Conservation (phyloP, 1,140 invertebrate genomes). For the Diplogasteroides magnus region DNA sequence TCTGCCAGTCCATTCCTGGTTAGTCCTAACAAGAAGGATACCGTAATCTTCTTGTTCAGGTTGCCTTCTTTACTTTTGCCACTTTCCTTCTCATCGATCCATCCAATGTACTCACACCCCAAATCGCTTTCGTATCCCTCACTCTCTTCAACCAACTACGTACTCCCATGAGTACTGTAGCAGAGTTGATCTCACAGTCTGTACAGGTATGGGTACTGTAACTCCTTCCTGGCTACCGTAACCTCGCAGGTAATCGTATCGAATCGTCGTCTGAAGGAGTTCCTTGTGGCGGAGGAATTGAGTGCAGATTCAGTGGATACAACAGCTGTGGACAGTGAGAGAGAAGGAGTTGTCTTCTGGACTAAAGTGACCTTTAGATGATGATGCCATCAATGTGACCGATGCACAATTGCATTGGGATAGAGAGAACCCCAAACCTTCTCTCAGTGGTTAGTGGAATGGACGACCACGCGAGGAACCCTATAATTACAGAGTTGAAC, state of each 20-base stretch:
- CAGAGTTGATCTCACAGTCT: slow-evolving; percentile 40
- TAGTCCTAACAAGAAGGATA: neutral
- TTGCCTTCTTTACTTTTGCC: slow-evolving; percentile 80
- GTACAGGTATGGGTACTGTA: slow-evolving; percentile 44
- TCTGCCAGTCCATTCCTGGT: slow-evolving; percentile 44
- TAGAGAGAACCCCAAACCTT: slow-evolving; percentile 3
- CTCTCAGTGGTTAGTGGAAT: neutral
- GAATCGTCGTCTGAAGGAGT: slow-evolving; percentile 48
- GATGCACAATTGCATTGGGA: slow-evolving; percentile 40
- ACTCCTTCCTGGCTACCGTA: slow-evolving; percentile 9
- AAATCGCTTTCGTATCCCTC: slow-evolving; percentile 66
- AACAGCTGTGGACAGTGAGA: slow-evolving; percentile 6
- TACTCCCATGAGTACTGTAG: slow-evolving; percentile 49
- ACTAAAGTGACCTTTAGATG: slow-evolving; percentile 12
- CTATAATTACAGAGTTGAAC: slow-evolving; percentile 25
- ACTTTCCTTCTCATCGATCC: slow-evolving; percentile 70
- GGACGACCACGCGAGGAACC: neutral
- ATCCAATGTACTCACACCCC: slow-evolving; percentile 73
- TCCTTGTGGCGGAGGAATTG: slow-evolving; percentile 46
- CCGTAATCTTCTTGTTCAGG: slow-evolving; percentile 58
- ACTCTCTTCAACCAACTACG: slow-evolving; percentile 52
- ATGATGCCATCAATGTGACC: slow-evolving; percentile 31
- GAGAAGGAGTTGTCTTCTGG: neutral
- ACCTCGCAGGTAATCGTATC: slow-evolving; percentile 39
- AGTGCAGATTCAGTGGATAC: slow-evolving; percentile 10